Evolutionary conservation across 1,140 invertebrate genomes (phyloP).

Genomic region (Epicauta chinensis): DNA sequence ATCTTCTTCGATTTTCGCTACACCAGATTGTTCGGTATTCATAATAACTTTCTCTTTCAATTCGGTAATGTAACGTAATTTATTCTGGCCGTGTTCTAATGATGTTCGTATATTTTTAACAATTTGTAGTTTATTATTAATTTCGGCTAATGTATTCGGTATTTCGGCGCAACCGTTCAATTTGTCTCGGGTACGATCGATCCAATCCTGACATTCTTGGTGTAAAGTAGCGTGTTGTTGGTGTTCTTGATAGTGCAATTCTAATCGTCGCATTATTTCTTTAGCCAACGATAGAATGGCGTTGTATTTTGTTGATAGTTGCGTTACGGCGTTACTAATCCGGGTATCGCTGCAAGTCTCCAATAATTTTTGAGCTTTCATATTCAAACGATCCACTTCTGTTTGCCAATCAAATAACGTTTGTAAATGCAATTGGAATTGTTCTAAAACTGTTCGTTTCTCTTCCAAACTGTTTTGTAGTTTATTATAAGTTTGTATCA

Average conservation of each 20-base stretch:
- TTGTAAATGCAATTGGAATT: constrained; percentile 86
- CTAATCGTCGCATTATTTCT: constrained; percentile 84
- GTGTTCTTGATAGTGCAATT: constrained; percentile 87
- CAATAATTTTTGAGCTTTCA: constrained; percentile 80
- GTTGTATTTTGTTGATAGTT: constrained; percentile 91
- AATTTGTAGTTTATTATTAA: constrained; percentile 75
- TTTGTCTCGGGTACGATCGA: constrained; percentile 79
- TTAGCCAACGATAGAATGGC: constrained; percentile 85
- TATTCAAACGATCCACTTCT: constrained; percentile 84
- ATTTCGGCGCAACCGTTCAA: constrained; percentile 69
- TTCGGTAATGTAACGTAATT: constrained; percentile 81
- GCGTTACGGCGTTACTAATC: constrained; percentile 89
- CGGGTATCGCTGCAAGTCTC: constrained; percentile 90
- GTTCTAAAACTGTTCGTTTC: constrained; percentile 82
- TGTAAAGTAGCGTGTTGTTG: constrained; percentile 83
- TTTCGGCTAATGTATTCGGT: constrained; percentile 69
- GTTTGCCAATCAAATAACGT: constrained; percentile 91
- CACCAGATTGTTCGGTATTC: constrained; percentile 83
- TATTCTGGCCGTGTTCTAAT: constrained; percentile 86
- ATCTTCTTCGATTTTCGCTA: constrained; percentile 81
- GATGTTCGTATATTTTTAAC: constrained; percentile 79
- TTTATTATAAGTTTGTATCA: constrained; percentile 86
- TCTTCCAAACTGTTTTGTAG: constrained; percentile 82
- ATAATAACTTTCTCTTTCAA: constrained; percentile 87
- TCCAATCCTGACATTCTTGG: constrained; percentile 87